Conservation (phyloP, 2,888 invertebrate species). For the Escarpia spicata region DNA sequence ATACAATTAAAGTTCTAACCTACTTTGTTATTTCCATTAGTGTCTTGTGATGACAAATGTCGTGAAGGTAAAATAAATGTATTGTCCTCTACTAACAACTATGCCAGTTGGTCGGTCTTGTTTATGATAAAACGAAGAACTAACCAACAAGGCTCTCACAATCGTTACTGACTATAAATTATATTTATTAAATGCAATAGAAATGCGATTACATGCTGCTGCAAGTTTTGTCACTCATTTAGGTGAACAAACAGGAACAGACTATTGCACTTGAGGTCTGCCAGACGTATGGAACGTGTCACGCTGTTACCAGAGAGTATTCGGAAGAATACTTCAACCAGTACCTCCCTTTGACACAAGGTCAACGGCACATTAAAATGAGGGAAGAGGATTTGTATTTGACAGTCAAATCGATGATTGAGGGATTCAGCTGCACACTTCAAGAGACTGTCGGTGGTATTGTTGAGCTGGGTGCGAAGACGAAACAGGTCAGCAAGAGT, state of each 20-base stretch:
- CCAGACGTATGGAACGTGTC: neutral
- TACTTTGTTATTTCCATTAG: too few relatives aligned
- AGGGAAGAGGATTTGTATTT: neutral
- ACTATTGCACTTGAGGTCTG: neutral
- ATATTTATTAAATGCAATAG: too few relatives aligned
- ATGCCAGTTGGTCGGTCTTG: too few relatives aligned
- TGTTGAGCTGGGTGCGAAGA: slow-evolving; percentile 32
- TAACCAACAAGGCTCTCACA: too few relatives aligned
- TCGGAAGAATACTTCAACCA: neutral
- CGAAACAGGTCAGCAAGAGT: neutral
- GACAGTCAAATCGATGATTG: slow-evolving; percentile 25
- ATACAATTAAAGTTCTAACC: too few relatives aligned
- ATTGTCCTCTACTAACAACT: too few relatives aligned
- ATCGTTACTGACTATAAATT: too few relatives aligned
- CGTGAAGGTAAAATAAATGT: too few relatives aligned
- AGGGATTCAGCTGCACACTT: slow-evolving; percentile 35
- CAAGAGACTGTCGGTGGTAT: slow-evolving; percentile 39
- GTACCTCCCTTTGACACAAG: neutral
- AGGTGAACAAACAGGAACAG: neutral
- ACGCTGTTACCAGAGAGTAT: neutral
- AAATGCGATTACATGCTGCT: too few relatives aligned
- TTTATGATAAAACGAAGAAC: too few relatives aligned
- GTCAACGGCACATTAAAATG: neutral
- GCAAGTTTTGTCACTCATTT: neutral
- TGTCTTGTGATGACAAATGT: too few relatives aligned